Evolutionary conservation across 2,888 invertebrate genomes (phyloP).

Genomic region (Lithophane socia): DNA sequence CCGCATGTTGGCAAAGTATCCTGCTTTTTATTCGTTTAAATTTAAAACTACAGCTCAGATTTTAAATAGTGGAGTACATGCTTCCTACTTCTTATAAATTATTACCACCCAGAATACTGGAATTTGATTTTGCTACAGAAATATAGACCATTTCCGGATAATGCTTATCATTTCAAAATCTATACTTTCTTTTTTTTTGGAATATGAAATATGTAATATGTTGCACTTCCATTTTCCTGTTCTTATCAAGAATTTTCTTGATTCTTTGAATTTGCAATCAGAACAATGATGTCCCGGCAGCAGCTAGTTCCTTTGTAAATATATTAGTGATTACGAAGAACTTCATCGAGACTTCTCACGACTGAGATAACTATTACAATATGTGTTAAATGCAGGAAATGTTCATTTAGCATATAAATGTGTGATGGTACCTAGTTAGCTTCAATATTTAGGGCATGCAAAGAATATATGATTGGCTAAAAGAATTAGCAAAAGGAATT

Average conservation of each 20-base stretch:
- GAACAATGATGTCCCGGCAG: conserved; percentile 9
- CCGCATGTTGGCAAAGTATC: conserved; percentile 51
- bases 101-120: neutral
- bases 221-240: conserved; percentile 7
- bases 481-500: neutral
- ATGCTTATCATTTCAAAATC: neutral
- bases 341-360: conserved; percentile 45
- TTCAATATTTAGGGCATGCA: conserved; percentile 28
- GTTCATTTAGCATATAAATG: conserved; percentile 50
- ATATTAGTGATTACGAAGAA: conserved; percentile 37
- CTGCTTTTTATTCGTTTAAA: conserved; percentile 35
- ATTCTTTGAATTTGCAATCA: conserved; percentile 27
- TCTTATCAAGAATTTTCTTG: conserved; percentile 13
- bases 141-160: neutral
- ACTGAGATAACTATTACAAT: conserved; percentile 41
- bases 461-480: conserved; percentile 12
- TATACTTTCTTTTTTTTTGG: neutral
- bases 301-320: conserved; percentile 36
- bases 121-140: neutral
- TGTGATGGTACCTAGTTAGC: conserved; percentile 22
- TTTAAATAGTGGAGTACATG: conserved; percentile 15
- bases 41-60: conserved; percentile 15
- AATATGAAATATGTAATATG: neutral
- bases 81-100: conserved; percentile 17
- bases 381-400: conserved; percentile 56